These are phyloP conservation scores for Dufourea novaeangliae DNA, from an alignment of 1,140 invertebrate genomes.

Conservation along the genomic window DNA sequence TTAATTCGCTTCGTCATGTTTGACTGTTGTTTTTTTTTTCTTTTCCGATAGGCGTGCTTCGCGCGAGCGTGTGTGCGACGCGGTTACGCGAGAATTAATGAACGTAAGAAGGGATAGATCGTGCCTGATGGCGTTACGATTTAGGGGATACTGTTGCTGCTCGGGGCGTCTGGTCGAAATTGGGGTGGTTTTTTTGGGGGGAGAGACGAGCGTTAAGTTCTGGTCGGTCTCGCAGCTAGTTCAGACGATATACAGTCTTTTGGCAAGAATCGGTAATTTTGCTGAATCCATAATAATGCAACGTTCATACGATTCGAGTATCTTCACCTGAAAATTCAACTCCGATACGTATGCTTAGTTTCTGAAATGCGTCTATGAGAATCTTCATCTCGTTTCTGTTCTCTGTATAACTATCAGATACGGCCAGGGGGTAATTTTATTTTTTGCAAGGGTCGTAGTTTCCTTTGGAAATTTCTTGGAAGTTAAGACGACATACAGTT, in stretches of 20 bases:
- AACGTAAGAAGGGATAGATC: not conserved
- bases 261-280: too few relatives aligned
- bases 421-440: not conserved
- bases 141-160: not conserved
- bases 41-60: constrained; percentile 8
- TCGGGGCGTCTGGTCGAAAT: too few relatives aligned
- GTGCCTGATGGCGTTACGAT: not conserved
- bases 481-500: too few relatives aligned
- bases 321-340: too few relatives aligned
- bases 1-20: constrained; percentile 31
- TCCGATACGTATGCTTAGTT: too few relatives aligned
- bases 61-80: not conserved
- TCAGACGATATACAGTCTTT: too few relatives aligned
- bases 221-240: not conserved
- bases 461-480: not conserved
- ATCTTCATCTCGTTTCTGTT: too few relatives aligned
- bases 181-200: not conserved
- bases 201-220: not conserved
- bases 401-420: too few relatives aligned
- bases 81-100: constrained; percentile 4
- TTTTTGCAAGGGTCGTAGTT: not conserved
- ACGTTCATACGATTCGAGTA: too few relatives aligned
- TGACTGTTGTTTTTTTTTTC: too few relatives aligned
- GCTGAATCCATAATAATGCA: too few relatives aligned
- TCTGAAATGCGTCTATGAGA: too few relatives aligned